Conservation (phyloP, 2,113 vertebrate species). For the Labrus mixtus region DNA sequence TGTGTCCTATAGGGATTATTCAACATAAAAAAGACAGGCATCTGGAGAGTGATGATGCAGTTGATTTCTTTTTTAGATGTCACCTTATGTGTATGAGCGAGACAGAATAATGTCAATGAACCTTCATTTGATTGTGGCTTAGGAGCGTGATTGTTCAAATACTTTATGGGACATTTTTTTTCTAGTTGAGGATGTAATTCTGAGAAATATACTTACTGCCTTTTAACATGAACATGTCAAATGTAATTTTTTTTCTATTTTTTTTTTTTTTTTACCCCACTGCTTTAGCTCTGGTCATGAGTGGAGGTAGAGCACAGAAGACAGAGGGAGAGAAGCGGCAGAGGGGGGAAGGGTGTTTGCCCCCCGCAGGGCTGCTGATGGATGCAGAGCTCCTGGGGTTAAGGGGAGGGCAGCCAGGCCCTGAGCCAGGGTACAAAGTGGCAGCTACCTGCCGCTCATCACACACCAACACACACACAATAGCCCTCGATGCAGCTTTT, state of each 20-base stretch:
- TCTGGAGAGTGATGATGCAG: no score
- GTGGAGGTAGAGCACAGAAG: conserved; percentile 1
- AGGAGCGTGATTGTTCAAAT: no score
- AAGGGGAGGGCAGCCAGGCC: conserved; percentile 68
- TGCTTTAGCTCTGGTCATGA: conserved; percentile 1
- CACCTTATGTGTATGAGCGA: no score
- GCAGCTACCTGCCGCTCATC: conserved; percentile 65
- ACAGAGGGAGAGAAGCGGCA: conserved; percentile 11
- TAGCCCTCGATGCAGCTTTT: conserved; percentile 12
- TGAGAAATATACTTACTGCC: neutral
- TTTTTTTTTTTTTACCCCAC: conserved; percentile 1
- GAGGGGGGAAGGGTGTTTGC: conserved; percentile 52
- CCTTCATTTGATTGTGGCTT: no score
- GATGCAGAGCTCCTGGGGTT: conserved; percentile 74
- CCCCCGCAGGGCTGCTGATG: conserved; percentile 73
- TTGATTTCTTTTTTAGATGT: neutral
- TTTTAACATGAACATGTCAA: no score
- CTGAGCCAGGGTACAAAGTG: conserved; percentile 59
- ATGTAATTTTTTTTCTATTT: no score
- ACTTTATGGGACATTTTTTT: no score
- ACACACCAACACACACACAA: conserved; percentile 33
- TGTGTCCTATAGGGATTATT: no score
- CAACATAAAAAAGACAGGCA: no score
- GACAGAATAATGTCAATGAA: no score
- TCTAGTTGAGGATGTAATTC: no score